A percentile compares a stretch with the other conserved stretches of the same genome.
These are phyloP conservation scores for Callosobruchus maculatus DNA, from an alignment of 2,888 invertebrate species.

Conservation along the genomic window DNA sequence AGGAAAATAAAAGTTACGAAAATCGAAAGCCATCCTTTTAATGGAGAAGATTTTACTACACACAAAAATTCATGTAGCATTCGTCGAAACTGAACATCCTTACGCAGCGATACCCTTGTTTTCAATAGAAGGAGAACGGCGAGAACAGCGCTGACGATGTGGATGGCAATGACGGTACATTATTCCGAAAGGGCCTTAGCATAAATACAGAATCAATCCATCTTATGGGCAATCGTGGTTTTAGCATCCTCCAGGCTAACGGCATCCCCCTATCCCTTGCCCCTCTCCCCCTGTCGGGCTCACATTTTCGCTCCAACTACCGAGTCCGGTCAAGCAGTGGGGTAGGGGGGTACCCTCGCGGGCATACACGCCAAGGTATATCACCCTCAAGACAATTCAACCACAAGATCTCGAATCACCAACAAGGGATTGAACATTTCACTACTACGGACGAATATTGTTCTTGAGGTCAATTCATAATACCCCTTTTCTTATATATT, in stretches of 20 bases:
- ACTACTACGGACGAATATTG: too few species aligned
- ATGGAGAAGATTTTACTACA: too few species aligned
- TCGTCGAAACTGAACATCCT: neutral
- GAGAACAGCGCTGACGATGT: neutral
- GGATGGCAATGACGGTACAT: constrained; percentile 39
- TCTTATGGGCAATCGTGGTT: constrained; percentile 39
- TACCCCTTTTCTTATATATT: too few species aligned
- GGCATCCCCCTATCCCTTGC: neutral
- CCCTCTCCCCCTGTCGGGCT: constrained; percentile 4
- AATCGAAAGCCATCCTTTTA: too few species aligned
- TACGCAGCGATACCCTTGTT: neutral
- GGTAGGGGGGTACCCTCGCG: neutral
- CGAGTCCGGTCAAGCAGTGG: neutral
- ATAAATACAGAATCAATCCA: constrained; percentile 40
- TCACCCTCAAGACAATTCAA: neutral
- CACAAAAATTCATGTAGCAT: neutral
- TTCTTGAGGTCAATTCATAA: too few species aligned
- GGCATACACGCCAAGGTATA: neutral
- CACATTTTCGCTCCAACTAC: neutral
- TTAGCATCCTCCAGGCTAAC: constrained; percentile 26
- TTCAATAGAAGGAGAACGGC: neutral
- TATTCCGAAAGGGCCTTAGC: constrained; percentile 35
- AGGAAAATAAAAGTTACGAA: too few species aligned
- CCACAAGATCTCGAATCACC: neutral
- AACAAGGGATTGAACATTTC: neutral